A percentile compares a stretch with the other conserved stretches of the same genome.
Conservation (phyloP, 2,888 invertebrate genomes). For the Polietes domitor region DNA sequence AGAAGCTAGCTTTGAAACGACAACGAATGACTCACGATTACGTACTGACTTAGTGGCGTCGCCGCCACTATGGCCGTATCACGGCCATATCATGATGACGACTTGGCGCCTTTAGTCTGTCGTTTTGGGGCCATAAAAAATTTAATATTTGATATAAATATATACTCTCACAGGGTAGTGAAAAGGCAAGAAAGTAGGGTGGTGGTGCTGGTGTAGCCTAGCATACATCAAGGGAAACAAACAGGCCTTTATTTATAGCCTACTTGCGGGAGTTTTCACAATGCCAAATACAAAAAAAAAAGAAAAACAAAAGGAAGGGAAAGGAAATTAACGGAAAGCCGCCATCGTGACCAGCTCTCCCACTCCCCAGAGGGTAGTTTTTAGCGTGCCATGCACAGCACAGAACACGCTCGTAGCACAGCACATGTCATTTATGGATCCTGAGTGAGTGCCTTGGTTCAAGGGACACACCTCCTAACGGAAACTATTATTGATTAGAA, state of each 20-base stretch:
- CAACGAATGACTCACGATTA: not conserved
- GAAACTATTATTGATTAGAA: constrained; percentile 40
- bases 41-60: too few relatives aligned
- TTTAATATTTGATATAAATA: constrained; percentile 19
- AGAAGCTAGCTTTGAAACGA: not conserved
- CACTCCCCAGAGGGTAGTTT: constrained; percentile 43
- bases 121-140: constrained; percentile 42
- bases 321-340: not conserved
- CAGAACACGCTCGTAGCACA: not conserved
- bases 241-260: constrained; percentile 50
- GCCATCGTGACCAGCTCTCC: not conserved
- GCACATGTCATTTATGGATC: too few relatives aligned
- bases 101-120: constrained; percentile 54
- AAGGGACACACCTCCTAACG: not conserved
- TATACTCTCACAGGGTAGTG: not conserved
- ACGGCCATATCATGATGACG: not conserved
- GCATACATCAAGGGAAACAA: constrained; percentile 11
- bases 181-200: not conserved
- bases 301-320: not conserved
- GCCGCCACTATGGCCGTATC: not conserved
- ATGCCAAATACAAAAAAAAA: too few relatives aligned
- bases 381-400: not conserved
- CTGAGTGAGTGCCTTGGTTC: too few relatives aligned
- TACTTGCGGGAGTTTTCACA: constrained; percentile 48
- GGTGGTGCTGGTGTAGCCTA: too few relatives aligned